These are phyloP conservation scores for Brachyhypopomus occidentalis DNA, from an alignment of 2,113 vertebrate genomes.

Conservation along the genomic window DNA sequence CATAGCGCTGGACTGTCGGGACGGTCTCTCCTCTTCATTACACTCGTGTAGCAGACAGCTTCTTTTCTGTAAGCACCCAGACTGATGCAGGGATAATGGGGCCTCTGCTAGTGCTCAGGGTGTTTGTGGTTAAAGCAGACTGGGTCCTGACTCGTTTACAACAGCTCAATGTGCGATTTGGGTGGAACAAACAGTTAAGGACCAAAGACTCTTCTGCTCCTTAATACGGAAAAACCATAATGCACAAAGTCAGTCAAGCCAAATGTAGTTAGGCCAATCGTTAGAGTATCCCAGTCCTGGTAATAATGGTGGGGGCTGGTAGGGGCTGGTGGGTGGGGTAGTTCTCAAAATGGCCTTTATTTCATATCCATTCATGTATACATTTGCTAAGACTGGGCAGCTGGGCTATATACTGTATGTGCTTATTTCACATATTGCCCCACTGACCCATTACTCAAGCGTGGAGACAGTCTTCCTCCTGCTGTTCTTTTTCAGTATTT, in stretches of 20 bases:
- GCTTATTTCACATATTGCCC: slow-evolving; percentile 4
- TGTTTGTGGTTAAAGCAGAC: too few species aligned
- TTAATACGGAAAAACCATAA: background rate
- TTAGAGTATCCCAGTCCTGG: slow-evolving; percentile 19
- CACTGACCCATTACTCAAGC: background rate
- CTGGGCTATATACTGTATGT: background rate
- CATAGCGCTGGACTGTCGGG: too few species aligned
- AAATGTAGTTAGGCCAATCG: background rate
- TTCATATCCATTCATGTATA: slow-evolving; percentile 17
- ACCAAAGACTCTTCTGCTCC: background rate
- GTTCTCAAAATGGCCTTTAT: slow-evolving; percentile 3
- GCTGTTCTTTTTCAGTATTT: background rate
- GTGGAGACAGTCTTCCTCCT: background rate
- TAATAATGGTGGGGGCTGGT: background rate
- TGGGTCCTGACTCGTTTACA: background rate
- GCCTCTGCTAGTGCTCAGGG: too few species aligned
- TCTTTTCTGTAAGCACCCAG: too few species aligned
- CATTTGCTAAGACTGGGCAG: background rate
- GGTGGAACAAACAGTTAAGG: background rate
- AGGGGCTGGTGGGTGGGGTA: too few species aligned
- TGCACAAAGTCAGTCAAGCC: background rate
- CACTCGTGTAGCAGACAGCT: too few species aligned
- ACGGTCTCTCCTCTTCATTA: too few species aligned
- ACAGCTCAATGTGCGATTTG: background rate
- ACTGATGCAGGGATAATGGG: too few species aligned